phyloP scores from a whole-genome alignment of 2,888 invertebrate species.

The Parnassius smintheus region DNA sequence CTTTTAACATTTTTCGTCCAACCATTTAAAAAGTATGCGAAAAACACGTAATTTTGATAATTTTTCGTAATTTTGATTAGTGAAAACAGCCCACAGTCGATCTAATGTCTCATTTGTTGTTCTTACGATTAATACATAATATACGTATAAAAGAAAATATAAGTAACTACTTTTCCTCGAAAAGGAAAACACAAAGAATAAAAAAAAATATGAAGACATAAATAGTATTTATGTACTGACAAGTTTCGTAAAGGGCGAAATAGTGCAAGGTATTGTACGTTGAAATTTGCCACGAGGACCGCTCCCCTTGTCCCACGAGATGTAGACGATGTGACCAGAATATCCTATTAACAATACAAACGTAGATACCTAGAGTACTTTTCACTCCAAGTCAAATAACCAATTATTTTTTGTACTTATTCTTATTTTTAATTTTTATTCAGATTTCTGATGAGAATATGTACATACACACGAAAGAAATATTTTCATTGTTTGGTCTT shows the following conservation, averaged over 20 bases:
- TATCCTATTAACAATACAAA: constrained; percentile 6
- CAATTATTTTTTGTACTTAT: constrained; percentile 19
- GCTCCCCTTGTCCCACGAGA: constrained; percentile 45
- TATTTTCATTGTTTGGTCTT: too few relatives aligned
- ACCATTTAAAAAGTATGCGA: too few relatives aligned
- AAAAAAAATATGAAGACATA: constrained; percentile 13
- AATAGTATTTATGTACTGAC: constrained; percentile 20
- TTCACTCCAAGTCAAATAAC: constrained; percentile 7
- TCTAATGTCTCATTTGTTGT: too few relatives aligned
- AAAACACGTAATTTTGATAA: too few relatives aligned
- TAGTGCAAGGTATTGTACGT: constrained; percentile 25
- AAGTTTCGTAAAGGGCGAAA: constrained; percentile 18
- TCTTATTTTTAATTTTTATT: constrained; percentile 3
- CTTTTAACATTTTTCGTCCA: too few relatives aligned
- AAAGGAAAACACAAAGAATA: not conserved
- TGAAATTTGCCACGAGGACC: constrained; percentile 7
- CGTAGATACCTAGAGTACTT: constrained; percentile 6
- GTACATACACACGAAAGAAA: too few relatives aligned
- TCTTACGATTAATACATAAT: too few relatives aligned
- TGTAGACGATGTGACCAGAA: constrained; percentile 44
- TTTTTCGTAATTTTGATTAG: too few relatives aligned
- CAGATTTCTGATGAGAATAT: too few relatives aligned
- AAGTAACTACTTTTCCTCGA: too few relatives aligned
- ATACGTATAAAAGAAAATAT: too few relatives aligned
- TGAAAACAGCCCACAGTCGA: too few relatives aligned